Conservation (phyloP, 2,113 vertebrate species). For the Dipodomys merriami region DNA sequence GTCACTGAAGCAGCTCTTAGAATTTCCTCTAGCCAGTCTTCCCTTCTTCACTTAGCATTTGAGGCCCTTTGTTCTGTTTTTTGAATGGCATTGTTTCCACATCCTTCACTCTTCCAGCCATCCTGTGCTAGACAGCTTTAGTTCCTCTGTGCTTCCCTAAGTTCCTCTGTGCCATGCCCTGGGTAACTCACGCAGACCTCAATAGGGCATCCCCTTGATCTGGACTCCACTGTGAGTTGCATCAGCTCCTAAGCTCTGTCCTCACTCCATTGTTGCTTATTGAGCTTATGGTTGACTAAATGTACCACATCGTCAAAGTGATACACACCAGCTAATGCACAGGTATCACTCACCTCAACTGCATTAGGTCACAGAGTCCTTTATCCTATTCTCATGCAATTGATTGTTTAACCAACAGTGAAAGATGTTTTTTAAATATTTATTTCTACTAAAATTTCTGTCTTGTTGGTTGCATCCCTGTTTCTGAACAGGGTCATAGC, state of each 20-base stretch:
- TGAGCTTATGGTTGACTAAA: conserved; percentile 45
- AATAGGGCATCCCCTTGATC: background rate
- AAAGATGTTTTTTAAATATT: background rate
- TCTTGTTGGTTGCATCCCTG: background rate
- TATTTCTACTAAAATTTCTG: conserved; percentile 39
- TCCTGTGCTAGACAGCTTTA: background rate
- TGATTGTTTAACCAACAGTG: background rate
- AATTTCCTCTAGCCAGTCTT: background rate
- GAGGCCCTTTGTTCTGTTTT: background rate
- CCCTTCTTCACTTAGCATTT: background rate
- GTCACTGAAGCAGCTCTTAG: background rate
- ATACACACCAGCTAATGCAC: background rate
- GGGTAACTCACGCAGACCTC: background rate
- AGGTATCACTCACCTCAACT: background rate
- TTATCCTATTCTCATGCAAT: background rate
- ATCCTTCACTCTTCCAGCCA: background rate
- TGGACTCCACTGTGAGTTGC: background rate
- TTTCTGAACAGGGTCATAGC: background rate
- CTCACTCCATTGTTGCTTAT: background rate
- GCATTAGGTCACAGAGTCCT: background rate
- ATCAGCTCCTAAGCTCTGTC: background rate
- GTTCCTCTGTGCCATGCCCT: no score
- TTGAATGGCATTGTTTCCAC: background rate
- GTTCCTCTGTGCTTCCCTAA: background rate
- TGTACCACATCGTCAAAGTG: no score